Evolutionary conservation across 2,113 vertebrate genomes (phyloP), one percentile per base, ranked within the genome.

Genomic region (Meriones unguiculatus): DNA sequence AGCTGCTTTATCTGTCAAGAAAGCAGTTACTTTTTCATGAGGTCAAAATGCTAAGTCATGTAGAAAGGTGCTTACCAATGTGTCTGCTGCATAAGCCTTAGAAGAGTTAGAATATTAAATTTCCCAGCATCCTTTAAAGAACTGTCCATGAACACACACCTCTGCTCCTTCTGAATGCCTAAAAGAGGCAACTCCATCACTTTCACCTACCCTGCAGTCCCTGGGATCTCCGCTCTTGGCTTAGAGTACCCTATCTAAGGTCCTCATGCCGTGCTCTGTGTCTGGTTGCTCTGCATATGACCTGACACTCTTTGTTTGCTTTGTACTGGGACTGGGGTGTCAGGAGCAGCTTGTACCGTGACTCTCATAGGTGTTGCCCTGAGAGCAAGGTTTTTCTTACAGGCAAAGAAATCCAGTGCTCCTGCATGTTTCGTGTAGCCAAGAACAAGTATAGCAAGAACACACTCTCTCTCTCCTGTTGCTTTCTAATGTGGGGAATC

Each of bases 261-360:
- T 20, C 12, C 17, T 54, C 13, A 28, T 18, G 95, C 28, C 1
- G 67, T 87, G 69, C 15, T 88, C 65, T 62, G 7, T n/a, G 59
- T 93, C 50, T 91, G n/a, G 28, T 7, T 86, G 24, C 69, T 41
- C 67, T 7, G 4, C 20, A 25, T 59, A 69, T 35, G 2, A 67
- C 20, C 9, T 73, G 14, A 14, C 15, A 41, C 5, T 30, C 0
- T 64, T 89, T 20, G 46, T 20, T 25, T 59, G 8, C 17, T 86
- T 92, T 41, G 10, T 2, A 7, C 25, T 52, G 50, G 75, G 2
- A 65, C 8, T n/a, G 11, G 10, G 4, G 28, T 70, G 13, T 75
- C 10, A 59, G 76, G 50, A 28, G 15, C 9, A 75, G 24, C 24
- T 41, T 25, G 15, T 4, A 41, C 64, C 7, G 0, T 0, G 22